Base-by-base conservation (phyloP, 2,113 vertebrate genomes). In the Malurus cyaneus region DNA sequence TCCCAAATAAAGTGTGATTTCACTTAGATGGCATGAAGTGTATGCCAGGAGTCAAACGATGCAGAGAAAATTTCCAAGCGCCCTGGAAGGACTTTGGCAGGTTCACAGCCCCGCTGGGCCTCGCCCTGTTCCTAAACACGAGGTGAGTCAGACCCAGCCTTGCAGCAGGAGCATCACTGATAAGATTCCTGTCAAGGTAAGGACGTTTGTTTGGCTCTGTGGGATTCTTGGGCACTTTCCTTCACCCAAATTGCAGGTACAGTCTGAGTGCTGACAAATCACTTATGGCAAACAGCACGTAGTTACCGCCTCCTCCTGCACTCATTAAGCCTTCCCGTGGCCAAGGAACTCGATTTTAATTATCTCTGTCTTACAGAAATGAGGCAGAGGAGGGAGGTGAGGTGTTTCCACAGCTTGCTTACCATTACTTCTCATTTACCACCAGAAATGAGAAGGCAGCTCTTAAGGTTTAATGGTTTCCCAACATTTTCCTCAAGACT, bases 91-190 rank as follows among this genome's bases (percentile, higher is more conserved):
- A 73, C 93, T 89, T 88, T 83, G 95, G 89, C 87, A 80, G 28
- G 46, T 13, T 34, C 79, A 5, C 19, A 69, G 73, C 47, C 87
- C 62, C 11, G 74, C 46, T 9, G 53, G 16, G 89, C 96, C 94
- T 92, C 96, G 18, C 96, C 96, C 94, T 86, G 42, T 86, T 56
- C 91, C 47, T n/a, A 94, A 95, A 95, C 77, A 93, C 18, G 6
- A 34, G 73, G 21, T 89, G 85, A 91, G 62, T 96, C 93, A 91
- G 84, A 3, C 14, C 83, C 3, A 80, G 66, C 74, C 61, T 72
- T 1, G 61, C 0, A 88, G 73, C 80, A 81, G 14, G 14, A 13
- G 7, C 65, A 85, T 50, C 84, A 36, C 89, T 6, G 46, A 56
- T 84, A 78, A 86, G 69, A 32, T n/a, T 12, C 57, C 23, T 82